Evolutionary conservation across 2,113 vertebrate genomes (phyloP), one percentile per base, ranked within the genome.

Genomic region (Lasiurus cinereus): DNA sequence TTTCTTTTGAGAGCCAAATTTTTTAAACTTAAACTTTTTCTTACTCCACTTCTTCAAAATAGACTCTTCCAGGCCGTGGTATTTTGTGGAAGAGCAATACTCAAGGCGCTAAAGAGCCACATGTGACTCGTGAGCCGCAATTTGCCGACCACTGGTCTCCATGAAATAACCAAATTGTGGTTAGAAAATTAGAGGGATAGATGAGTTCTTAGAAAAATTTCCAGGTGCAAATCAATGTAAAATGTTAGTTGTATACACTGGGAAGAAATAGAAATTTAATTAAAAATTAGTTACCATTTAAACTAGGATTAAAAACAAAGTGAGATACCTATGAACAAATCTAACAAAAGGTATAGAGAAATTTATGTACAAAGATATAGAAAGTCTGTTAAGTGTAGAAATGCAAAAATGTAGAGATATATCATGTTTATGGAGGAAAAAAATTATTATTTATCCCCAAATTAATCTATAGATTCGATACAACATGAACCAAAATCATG

Each of bases 151-250:
- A 39, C 39, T 39, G 39, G 39, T 79, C 11, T 87, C 90, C 15
- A 24, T 78, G 39, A 64, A 76, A 70, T 52, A 78, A 48, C 4
- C 74, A 43, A 91, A 72, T 39, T 36, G 27, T 50, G 27, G 33
- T 84, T 80, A 48, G 22, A 88, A 93, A 88, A 69, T 88, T 79
- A 84, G 11, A n/a, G 87, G 12, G 74, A 62, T 59, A 33, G 21
- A 39, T 77, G 3, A 88, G 11, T 31, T 86, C 62, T 77, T 16
- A 78, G 36, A 16, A 84, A 84, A 88, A 78, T 46, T 36, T 72
- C 10, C 15, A 83, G 6, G 27, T 33, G n/a, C 22, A 79, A 59
- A 69, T 90, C 16, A 46, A 52, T 62, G 56, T 88, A 92, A 48
- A 94, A 67, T 33, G 29, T 76, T 56, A 85, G 52, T 27, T 73